Base-by-base conservation (phyloP, 2,888 invertebrate species). In the Sthenelais limicola region DNA sequence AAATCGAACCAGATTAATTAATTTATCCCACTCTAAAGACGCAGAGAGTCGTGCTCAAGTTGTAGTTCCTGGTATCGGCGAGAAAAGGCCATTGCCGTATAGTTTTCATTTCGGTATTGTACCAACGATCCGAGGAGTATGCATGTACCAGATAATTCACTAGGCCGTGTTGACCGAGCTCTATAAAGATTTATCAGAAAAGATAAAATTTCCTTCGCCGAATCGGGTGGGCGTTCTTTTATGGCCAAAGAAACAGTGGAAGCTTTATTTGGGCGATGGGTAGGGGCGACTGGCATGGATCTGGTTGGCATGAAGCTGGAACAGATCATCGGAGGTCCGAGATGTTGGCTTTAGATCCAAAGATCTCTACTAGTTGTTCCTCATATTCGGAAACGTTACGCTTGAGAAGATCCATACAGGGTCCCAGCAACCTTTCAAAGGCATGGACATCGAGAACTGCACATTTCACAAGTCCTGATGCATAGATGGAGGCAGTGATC, bases 371-470 rank as follows among this genome's bases (percentile, higher is more conserved):
- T 86, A 98, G 92, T 89, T 98, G 97, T 89, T 95, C 94, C 89
- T 97, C 97, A 88, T 98, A 98, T 89, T 96, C 95, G 88, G 94
- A 94, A 87, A 97, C 97, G 90, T 95, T 97, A 85, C 98, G 93
- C 90, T 97, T 97, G 97, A 98, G 96, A 73, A 98, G 92, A 88
- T 98, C 94, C 96, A 98, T 97, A 90, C 98, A 98, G 62, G 97
- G 97, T 49, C 98, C 98, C 83, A 98, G 91, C 79, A 98, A 91
- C 73, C 98, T 93, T 89, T 98, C 98, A 90, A 98, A 98, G 75
- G 98, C 97, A 86, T 95, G 95, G 85, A 98, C 97, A 90, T 98
- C 98, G 89, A 98, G 91, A 90, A 97, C 97, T 86, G 98, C 98
- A 86, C 94, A 91, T 91, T 94, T 96, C 80, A 95, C 93, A 84